Percentiles rank a stretch among this genome's conserved stretches.
These are phyloP conservation scores for Tetramorium simillimum DNA, from an alignment of 1,140 invertebrate genomes.

Conservation along the genomic window DNA sequence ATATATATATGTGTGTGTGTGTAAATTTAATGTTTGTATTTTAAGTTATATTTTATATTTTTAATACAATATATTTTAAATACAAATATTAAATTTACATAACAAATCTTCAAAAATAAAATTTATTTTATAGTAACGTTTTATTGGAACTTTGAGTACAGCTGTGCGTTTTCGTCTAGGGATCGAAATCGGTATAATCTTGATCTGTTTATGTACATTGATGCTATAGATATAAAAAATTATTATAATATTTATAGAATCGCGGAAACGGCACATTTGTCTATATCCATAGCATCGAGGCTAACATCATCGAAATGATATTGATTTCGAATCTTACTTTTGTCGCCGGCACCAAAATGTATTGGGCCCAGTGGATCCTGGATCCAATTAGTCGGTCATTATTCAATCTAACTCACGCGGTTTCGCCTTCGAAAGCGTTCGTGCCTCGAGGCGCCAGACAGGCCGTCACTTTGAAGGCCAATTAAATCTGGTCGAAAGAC, in stretches of 20 bases:
- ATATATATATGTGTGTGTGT: no score
- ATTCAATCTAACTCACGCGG: conserved; percentile 31
- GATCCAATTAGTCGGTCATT: conserved; percentile 50
- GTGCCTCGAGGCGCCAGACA: conserved; percentile 18
- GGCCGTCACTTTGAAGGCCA: conserved; percentile 38
- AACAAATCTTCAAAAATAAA: neutral
- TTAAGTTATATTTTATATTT: no score
- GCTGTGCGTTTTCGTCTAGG: conserved; percentile 64
- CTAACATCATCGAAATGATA: neutral
- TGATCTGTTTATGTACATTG: neutral
- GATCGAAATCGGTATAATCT: conserved; percentile 1
- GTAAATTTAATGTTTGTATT: no score
- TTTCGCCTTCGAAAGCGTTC: conserved; percentile 16
- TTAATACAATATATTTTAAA: no score
- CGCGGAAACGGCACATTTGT: neutral
- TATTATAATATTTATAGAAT: neutral
- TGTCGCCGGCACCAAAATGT: conserved; percentile 9
- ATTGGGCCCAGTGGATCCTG: conserved; percentile 7
- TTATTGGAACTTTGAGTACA: neutral
- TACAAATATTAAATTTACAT: neutral
- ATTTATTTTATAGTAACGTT: neutral
- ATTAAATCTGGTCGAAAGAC: conserved; percentile 46
- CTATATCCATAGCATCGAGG: neutral
- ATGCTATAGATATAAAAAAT: neutral
- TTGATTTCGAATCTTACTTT: conserved; percentile 12